Percentiles rank a stretch among this genome's conserved stretches.
These are phyloP conservation scores for Psittacara wagleri DNA, from an alignment of 2,113 vertebrate genomes.

Conservation along the genomic window DNA sequence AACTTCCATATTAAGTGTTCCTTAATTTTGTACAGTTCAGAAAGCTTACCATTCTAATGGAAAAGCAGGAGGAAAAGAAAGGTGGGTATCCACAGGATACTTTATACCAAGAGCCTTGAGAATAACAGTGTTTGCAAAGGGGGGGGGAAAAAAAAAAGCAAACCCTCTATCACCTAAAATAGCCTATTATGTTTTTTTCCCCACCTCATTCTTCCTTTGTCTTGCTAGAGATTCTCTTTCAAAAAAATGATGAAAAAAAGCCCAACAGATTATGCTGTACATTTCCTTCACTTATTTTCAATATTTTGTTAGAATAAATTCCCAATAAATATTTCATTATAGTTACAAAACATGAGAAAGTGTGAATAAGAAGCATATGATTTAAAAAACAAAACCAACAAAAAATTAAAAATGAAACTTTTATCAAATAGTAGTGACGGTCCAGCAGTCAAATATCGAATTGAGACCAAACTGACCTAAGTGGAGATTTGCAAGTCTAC, in stretches of 20 bases:
- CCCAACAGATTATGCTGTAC: neutral
- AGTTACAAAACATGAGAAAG: neutral
- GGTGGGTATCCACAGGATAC: neutral
- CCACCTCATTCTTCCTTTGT: neutral
- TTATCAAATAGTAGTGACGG: neutral
- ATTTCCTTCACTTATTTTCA: neutral
- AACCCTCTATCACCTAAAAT: neutral
- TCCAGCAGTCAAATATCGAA: neutral
- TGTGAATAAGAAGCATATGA: neutral
- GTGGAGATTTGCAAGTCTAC: neutral
- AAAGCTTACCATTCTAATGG: neutral
- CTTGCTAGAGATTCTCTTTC: neutral
- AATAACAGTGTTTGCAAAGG: neutral
- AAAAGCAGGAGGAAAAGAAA: neutral
- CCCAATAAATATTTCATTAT: neutral
- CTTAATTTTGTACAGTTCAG: neutral
- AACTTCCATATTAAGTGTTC: neutral
- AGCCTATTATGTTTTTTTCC: accelerated
- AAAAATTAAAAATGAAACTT: neutral
- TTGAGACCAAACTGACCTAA: neutral
- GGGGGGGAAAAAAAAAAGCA: too few relatives aligned
- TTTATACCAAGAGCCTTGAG: neutral
- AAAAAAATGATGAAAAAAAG: neutral
- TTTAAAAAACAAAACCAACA: neutral
- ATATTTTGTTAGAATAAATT: neutral